Base-by-base conservation (phyloP, 2,888 invertebrate species). In the Stenodema calcarata region DNA sequence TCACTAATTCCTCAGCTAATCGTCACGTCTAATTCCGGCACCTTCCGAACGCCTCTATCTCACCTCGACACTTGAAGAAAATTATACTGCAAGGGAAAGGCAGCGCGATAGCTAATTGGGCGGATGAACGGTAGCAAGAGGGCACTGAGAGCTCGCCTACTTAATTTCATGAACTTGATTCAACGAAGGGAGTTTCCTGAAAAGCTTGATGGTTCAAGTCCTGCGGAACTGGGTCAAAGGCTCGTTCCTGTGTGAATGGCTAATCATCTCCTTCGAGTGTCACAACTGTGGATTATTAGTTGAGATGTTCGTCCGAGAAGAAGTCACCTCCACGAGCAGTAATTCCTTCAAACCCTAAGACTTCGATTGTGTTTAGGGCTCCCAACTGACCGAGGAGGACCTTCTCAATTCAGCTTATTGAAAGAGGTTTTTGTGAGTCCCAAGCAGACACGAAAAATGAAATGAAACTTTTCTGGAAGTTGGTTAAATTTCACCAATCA, bases 91-190 rank as follows among this genome's bases (percentile, higher is more conserved):
- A 23, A 62, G 78, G 44, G 27, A 18, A 9, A 28, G n/a, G n/a
- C n/a, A 28, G n/a, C 18, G 14, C 18, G 78, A 78, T 78, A 76
- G 75, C 14, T 76, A 78, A 78, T 78, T 78, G 78, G 44, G 23
- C 27, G 44, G 42, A 78, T 78, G 78, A 78, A 23, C 18, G 18
- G 62, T 23, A 23, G 62, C 12, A 9, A 18, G 23, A 62, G 62
- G 23, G 62, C 18, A 18, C 1, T 23, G 44, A 78, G 44, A 42
- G 44, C 28, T 73, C 18, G 73, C 28, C 73, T 73, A 27, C 84
- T 84, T 84, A 84, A 84, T 84, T 84, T 84, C 84, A 84, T 84
- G 84, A 84, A 75, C 84, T 73, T 70, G 84, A 84, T 84, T 84
- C 84, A 47, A 62, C 23, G 62, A 62, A 70, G 82, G 73, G 54